phyloP scores from a whole-genome alignment of 2,888 invertebrate species.

The Lucinisca nassula region DNA sequence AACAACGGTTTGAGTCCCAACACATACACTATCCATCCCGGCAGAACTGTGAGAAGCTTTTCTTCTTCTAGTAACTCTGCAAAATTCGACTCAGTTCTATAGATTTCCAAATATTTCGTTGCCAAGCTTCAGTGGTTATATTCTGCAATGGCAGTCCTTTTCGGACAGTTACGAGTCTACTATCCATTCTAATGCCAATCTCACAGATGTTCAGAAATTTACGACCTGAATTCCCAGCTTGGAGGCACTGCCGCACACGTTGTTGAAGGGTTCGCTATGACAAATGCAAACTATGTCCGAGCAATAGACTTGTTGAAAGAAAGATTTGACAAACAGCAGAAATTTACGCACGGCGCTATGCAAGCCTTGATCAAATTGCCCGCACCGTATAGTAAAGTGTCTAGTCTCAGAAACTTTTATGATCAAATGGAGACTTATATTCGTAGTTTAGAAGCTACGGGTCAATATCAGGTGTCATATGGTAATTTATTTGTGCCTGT shows the following conservation, averaged over 20 bases:
- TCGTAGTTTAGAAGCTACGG: constrained; percentile 43
- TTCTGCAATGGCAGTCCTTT: constrained; percentile 13
- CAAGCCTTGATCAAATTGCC: constrained; percentile 35
- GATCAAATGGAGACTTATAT: constrained; percentile 51
- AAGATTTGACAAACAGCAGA: constrained; percentile 9
- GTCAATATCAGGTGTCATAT: constrained; percentile 31
- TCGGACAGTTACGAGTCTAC: constrained; percentile 17
- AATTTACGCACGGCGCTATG: background rate
- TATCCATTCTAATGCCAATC: constrained; percentile 14
- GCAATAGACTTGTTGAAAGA: constrained; percentile 15
- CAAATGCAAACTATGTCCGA: constrained; percentile 19
- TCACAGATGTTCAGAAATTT: constrained; percentile 16
- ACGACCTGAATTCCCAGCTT: constrained; percentile 11
- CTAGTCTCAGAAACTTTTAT: constrained; percentile 27
- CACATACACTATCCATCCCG: background rate
- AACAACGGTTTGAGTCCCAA: background rate
- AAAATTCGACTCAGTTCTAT: background rate
- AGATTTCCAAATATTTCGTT: constrained; percentile 11
- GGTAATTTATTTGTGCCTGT: constrained; percentile 35
- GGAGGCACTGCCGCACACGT: background rate
- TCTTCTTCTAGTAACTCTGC: background rate
- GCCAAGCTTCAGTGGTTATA: constrained; percentile 17
- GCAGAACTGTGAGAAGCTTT: background rate
- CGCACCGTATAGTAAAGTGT: background rate
- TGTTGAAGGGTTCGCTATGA: constrained; percentile 10